These are phyloP conservation scores for Chironomus riparius DNA, from an alignment of 2,888 invertebrate genomes.

Conservation along the genomic window DNA sequence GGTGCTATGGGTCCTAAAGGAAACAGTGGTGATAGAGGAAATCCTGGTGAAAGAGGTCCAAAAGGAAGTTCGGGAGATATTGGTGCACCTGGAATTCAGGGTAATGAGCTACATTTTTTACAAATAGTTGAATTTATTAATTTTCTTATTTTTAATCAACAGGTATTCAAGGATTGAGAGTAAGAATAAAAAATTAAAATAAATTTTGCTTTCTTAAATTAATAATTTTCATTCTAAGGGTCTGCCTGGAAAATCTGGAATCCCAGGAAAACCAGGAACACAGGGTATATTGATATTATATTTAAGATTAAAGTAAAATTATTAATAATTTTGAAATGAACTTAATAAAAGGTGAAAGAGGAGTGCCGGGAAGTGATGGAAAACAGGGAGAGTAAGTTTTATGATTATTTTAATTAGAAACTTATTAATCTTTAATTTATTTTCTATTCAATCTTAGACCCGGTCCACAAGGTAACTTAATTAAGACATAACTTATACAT, in stretches of 20 bases:
- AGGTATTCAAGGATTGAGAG: slow-evolving; percentile 50
- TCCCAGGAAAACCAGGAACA: slow-evolving; percentile 59
- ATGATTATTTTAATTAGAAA: slow-evolving; percentile 42
- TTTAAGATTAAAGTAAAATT: too few relatives aligned
- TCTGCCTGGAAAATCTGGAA: slow-evolving; percentile 58
- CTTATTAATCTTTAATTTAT: background rate
- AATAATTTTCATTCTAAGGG: slow-evolving; percentile 36
- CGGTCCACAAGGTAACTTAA: slow-evolving; percentile 11
- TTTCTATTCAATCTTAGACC: background rate
- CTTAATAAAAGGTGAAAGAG: slow-evolving; percentile 51
- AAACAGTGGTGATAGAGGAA: slow-evolving; percentile 27
- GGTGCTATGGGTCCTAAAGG: slow-evolving; percentile 6
- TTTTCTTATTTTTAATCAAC: slow-evolving; percentile 30
- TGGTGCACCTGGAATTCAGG: slow-evolving; percentile 48
- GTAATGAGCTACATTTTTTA: background rate
- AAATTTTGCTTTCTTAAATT: background rate
- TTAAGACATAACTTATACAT: background rate
- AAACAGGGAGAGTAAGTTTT: slow-evolving; percentile 74
- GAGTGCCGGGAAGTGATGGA: slow-evolving; percentile 73
- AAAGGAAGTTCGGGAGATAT: slow-evolving; percentile 61
- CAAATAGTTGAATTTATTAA: background rate
- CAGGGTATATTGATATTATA: slow-evolving; percentile 50
- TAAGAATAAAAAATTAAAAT: background rate
- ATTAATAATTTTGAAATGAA: background rate
- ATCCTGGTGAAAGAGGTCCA: slow-evolving; percentile 47